phyloP scores from a whole-genome alignment of 2,888 invertebrate species.

The Hermaeophaga mercurialis region DNA sequence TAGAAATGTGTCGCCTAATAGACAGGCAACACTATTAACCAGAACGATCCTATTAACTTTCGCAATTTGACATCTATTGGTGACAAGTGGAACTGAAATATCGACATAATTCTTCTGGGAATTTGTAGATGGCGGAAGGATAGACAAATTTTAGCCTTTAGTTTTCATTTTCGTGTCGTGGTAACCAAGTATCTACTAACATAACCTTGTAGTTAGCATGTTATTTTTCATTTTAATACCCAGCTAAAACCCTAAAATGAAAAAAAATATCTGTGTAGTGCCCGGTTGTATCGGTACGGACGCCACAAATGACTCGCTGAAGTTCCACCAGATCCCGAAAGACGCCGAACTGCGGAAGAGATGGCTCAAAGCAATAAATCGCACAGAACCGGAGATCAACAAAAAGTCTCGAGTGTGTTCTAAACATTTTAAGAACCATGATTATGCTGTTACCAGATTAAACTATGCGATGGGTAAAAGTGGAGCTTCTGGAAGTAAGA shows the following conservation, averaged over 20 bases:
- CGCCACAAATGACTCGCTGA: slow-evolving; percentile 14
- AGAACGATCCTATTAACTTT: no score
- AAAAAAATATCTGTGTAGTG: slow-evolving; percentile 33
- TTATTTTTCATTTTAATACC: slow-evolving; percentile 28
- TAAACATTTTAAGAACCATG: slow-evolving; percentile 34
- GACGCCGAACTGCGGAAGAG: slow-evolving; percentile 47
- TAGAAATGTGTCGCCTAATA: no score
- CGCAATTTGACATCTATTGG: no score
- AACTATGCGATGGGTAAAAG: slow-evolving; percentile 31
- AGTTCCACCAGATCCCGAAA: slow-evolving; percentile 33
- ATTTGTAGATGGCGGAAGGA: slow-evolving; percentile 17
- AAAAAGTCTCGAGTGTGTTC: slow-evolving; percentile 37
- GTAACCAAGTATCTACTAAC: slow-evolving; percentile 31
- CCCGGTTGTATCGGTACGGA: slow-evolving; percentile 29
- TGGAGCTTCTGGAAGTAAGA: slow-evolving; percentile 30
- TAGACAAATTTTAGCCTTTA: slow-evolving; percentile 1
- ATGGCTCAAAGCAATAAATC: slow-evolving; percentile 66
- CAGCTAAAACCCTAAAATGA: slow-evolving; percentile 25
- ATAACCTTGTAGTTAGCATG: slow-evolving; percentile 35
- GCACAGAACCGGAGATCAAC: slow-evolving; percentile 32
- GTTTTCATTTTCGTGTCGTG: slow-evolving; percentile 30
- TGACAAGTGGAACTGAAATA: no score
- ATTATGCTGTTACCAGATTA: slow-evolving; percentile 31
- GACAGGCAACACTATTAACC: no score
- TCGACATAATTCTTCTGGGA: no score